These are phyloP conservation scores for Aspidoscelis tigris DNA, from an alignment of 2,113 vertebrate genomes.

Conservation along the genomic window DNA sequence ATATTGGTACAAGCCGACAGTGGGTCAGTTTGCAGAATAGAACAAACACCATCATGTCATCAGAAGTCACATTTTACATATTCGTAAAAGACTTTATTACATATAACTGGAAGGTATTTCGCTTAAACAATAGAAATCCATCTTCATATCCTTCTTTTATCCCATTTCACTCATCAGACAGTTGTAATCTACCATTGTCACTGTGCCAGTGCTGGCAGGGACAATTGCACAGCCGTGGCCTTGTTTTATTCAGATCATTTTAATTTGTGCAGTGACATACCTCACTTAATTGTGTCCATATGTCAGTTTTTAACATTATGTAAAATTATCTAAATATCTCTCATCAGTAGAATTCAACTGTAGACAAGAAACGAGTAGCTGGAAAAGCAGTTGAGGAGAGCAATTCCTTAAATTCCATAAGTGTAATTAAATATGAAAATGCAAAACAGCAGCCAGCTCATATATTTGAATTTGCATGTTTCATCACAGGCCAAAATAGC, in stretches of 20 bases:
- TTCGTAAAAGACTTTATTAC: too few species aligned
- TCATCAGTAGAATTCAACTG: not conserved
- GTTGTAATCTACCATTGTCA: not conserved
- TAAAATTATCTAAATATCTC: not conserved
- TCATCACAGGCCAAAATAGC: too few species aligned
- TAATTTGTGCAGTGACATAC: not conserved
- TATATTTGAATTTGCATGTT: not conserved
- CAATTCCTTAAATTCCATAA: not conserved
- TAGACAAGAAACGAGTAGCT: not conserved
- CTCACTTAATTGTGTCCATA: not conserved
- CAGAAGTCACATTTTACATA: too few species aligned
- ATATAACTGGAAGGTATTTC: not conserved
- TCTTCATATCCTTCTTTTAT: too few species aligned
- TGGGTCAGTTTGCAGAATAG: too few species aligned
- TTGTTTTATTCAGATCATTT: not conserved
- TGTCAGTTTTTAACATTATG: rapidly evolving
- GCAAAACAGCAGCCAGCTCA: not conserved
- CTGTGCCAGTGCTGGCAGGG: not conserved
- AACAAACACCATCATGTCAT: too few species aligned
- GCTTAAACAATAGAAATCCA: not conserved
- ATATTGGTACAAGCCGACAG: too few species aligned
- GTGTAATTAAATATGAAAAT: not conserved
- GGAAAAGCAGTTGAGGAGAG: not conserved
- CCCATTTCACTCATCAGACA: not conserved
- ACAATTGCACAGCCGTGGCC: not conserved